Base-by-base conservation (phyloP, 2,888 invertebrate species). In the Ryuthela nishihirai region DNA sequence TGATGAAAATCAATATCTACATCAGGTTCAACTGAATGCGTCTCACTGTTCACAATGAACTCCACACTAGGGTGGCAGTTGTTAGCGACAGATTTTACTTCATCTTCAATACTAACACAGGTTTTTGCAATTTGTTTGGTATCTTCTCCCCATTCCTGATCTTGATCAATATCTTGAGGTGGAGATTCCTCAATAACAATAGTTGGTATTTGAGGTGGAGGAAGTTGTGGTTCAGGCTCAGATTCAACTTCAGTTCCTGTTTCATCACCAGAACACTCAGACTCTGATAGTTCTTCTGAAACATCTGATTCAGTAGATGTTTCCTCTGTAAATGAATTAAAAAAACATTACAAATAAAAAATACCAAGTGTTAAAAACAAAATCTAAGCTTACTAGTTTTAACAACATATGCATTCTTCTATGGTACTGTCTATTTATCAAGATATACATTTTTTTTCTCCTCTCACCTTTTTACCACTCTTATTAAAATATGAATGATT, bases 221-320 rank as follows among this genome's bases (percentile, higher is more conserved):
- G 83, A 0, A 81, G 82, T 17, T 76, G 76, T 36, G 53, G 53
- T 26, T 78, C 91, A 71, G 92, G 91, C 76, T 92, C 91, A 23
- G 91, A 91, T 76, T 92, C 91, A 0, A 91, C 91, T 42, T 90
- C 90, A 68, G 91, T 91, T 78, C 91, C 91, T 1, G 91, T 91
- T 2, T 88, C 90, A 23, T 53, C 50, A 1, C 46, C 54, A n/a
- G 15, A 42, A 6, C 89, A 90, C 69, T 90, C 90, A 67, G 85
- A 84, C 66, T 85, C 85, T 69, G 81, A 80, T 23, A 82, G 80
- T 65, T 85, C 84, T 46, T 82, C 81, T 73, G 85, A 84, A 9
- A 84, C 84, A 40, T 70, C 70, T 10, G 65, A 83, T 73, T 85
- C 85, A 0, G 85, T 85, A 34, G 84, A 83, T n/a, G 85, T 85